Percentiles rank a stretch among this genome's conserved stretches.
Evolutionary conservation across 2,888 invertebrate genomes (phyloP).

Genomic region (Cyclophora punctaria): DNA sequence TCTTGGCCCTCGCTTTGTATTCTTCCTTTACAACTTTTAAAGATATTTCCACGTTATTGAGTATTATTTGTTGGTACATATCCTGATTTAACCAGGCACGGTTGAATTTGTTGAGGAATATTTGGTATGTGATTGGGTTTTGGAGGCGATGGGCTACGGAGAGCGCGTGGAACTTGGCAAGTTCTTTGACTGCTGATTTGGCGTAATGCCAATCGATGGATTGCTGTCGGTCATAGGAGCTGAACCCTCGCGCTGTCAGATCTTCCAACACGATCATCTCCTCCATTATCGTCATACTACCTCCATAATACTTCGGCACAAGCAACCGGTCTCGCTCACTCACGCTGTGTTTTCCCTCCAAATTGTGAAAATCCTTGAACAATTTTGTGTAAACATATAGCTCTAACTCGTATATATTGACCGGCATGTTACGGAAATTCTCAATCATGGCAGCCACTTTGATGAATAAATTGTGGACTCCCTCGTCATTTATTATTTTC

Average conservation of each 20-base stretch:
- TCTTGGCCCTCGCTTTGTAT: not conserved
- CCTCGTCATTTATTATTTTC: not conserved
- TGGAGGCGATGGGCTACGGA: conserved; percentile 40
- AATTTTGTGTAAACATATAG: not conserved
- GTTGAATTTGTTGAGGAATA: not conserved
- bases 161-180: conserved; percentile 47
- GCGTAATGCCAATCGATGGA: conserved; percentile 36
- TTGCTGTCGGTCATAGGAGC: conserved; percentile 25
- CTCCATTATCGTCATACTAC: conserved; percentile 15
- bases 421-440: not conserved
- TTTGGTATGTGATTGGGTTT: conserved; percentile 28
- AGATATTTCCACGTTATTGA: conserved; percentile 1
- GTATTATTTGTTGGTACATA: not conserved
- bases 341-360: conserved; percentile 28
- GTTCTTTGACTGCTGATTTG: conserved; percentile 21
- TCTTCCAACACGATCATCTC: conserved; percentile 42
- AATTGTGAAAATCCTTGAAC: conserved; percentile 14
- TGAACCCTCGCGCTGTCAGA: conserved; percentile 28
- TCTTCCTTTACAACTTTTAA: conserved; percentile 11
- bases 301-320: conserved; percentile 32
- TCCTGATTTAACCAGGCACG: conserved; percentile 8
- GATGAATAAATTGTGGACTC: not conserved
- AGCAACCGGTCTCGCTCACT: conserved; percentile 23
- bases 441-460: not conserved
- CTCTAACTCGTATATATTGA: not conserved